A percentile compares a stretch with the other conserved stretches of the same genome.
These are phyloP conservation scores for Cactoblastis cactorum DNA, from an alignment of 2,888 invertebrate species.

Conservation along the genomic window DNA sequence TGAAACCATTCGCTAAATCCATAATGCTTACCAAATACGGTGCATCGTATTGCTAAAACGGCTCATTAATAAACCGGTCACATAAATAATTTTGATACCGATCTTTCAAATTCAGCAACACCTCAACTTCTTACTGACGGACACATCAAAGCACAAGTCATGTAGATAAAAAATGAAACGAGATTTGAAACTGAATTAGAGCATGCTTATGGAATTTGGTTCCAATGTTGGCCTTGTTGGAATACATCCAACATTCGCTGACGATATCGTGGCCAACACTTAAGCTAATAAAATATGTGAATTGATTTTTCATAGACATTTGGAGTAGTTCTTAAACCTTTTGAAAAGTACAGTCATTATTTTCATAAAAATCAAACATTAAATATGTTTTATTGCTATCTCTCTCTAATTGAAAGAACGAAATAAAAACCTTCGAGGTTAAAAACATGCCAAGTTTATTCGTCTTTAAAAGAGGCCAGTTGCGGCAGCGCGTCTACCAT, in stretches of 20 bases:
- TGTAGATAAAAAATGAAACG: constrained; percentile 58
- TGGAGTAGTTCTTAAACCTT: too few relatives aligned
- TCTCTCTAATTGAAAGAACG: too few relatives aligned
- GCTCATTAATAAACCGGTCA: constrained; percentile 1
- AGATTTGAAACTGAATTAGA: constrained; percentile 52
- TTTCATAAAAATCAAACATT: too few relatives aligned
- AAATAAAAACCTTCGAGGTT: too few relatives aligned
- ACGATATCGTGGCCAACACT: too few relatives aligned
- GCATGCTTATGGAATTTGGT: constrained; percentile 31
- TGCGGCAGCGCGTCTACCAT: too few relatives aligned
- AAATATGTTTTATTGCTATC: too few relatives aligned
- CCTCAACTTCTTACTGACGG: constrained; percentile 1
- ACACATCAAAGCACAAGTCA: constrained; percentile 43
- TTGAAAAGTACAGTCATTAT: too few relatives aligned
- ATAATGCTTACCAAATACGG: background rate
- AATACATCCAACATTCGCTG: background rate
- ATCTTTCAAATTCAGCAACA: constrained; percentile 4
- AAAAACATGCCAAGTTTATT: too few relatives aligned
- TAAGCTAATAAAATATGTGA: too few relatives aligned
- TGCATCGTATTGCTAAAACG: background rate
- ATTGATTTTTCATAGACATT: too few relatives aligned
- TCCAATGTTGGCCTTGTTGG: constrained; percentile 10
- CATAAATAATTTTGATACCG: constrained; percentile 2
- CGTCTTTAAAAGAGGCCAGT: too few relatives aligned
- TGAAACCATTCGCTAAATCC: background rate